Evolutionary conservation across 2,797 vertebrate species (phyloP).

Genomic region (Sebastes cheni): DNA sequence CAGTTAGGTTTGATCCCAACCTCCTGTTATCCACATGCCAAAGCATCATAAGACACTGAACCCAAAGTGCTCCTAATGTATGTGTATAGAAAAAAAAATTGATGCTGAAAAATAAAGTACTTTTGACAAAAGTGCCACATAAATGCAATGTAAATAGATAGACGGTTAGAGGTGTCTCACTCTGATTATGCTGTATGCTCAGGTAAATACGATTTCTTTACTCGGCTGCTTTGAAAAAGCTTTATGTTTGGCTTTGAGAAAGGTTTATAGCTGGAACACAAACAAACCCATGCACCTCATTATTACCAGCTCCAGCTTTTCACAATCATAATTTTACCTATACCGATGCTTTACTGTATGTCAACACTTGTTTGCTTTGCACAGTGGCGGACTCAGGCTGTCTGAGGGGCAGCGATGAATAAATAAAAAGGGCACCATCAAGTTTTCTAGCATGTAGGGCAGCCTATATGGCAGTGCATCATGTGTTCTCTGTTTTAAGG

Average conservation of each 20-base stretch:
- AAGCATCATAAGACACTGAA: not conserved
- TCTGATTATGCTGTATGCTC: not conserved
- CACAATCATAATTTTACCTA: not conserved
- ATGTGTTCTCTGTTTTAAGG: accelerated
- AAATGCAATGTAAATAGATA: not conserved
- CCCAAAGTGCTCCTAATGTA: not conserved
- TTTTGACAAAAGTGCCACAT: not conserved
- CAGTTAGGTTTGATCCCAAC: not conserved
- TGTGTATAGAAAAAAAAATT: not conserved
- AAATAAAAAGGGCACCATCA: too few relatives aligned
- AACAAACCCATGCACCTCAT: conserved; percentile 6
- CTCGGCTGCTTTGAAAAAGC: not conserved
- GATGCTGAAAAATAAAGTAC: not conserved
- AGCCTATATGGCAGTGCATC: too few relatives aligned
- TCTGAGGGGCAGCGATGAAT: too few relatives aligned
- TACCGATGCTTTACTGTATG: not conserved
- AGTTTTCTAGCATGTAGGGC: too few relatives aligned
- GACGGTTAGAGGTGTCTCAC: not conserved
- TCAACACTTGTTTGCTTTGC: not conserved
- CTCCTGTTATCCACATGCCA: too few relatives aligned
- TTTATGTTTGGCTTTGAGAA: not conserved
- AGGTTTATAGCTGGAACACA: not conserved
- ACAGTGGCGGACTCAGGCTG: too few relatives aligned
- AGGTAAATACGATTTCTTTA: conserved; percentile 9
- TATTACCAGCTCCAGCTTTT: not conserved